Evolutionary conservation across 2,113 vertebrate genomes (phyloP).

Genomic region (Anarhynchus alexandrinus): DNA sequence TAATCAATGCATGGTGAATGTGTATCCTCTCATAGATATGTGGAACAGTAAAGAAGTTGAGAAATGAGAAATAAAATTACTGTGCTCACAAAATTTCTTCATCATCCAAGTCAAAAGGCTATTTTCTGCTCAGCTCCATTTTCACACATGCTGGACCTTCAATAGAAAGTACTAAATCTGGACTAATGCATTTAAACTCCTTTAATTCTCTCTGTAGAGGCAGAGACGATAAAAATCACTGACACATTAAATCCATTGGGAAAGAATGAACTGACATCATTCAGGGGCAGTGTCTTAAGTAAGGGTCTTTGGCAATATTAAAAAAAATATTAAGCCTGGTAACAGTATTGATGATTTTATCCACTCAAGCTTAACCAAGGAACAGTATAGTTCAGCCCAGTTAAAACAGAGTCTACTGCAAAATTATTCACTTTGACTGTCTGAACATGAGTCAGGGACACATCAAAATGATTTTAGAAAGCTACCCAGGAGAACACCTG

Average conservation of each 20-base stretch:
- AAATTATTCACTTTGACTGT: neutral
- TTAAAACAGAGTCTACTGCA: neutral
- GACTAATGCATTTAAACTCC: neutral
- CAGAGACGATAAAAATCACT: neutral
- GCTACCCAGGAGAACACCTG: slow-evolving; percentile 15
- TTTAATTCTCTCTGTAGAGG: neutral
- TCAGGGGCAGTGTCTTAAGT: neutral
- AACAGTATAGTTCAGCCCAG: neutral
- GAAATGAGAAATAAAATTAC: neutral
- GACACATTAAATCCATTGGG: neutral
- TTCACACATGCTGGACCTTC: neutral
- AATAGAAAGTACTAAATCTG: neutral
- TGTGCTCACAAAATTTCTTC: neutral
- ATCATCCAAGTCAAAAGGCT: neutral
- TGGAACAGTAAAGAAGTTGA: neutral
- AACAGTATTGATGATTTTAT: neutral
- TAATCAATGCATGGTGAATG: neutral
- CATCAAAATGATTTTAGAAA: neutral
- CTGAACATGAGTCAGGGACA: neutral
- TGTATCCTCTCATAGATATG: neutral
- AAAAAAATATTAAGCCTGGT: neutral
- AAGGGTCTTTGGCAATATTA: neutral
- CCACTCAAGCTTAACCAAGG: neutral
- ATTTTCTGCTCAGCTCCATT: neutral
- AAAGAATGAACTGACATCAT: neutral